A percentile compares a stretch with the other conserved stretches of the same genome.
phyloP scores from a whole-genome alignment of 92 coral and sea anemone genomes.

The Ricordea florida region DNA sequence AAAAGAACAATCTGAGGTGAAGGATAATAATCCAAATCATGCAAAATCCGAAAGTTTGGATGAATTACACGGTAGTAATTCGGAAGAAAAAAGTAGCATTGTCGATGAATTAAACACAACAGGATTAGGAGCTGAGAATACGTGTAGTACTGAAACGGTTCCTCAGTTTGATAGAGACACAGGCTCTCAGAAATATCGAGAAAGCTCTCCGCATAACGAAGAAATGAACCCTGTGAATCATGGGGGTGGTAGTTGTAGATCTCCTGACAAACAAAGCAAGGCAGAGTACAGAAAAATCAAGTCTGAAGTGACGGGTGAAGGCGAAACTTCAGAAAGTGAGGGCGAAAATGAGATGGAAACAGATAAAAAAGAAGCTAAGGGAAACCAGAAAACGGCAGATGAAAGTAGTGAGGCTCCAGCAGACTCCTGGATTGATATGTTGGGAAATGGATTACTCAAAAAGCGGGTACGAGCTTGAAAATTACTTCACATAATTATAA shows the following conservation, averaged over 20 bases:
- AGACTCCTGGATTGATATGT: slow-evolving; percentile 78
- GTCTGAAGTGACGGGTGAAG: slow-evolving; percentile 79
- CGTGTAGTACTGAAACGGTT: no score
- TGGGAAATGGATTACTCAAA: slow-evolving; percentile 93
- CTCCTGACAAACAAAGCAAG: slow-evolving; percentile 76
- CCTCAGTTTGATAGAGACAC: background rate
- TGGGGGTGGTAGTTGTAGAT: slow-evolving; percentile 72
- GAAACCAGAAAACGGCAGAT: background rate
- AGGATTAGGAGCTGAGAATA: no score
- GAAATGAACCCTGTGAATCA: background rate
- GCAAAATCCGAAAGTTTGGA: no score
- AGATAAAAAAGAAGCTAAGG: background rate
- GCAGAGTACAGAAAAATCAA: slow-evolving; percentile 79
- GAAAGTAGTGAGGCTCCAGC: background rate
- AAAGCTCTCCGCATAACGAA: no score
- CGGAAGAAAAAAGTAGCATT: no score
- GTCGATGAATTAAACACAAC: no score
- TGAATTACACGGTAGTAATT: no score
- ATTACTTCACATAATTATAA: no score
- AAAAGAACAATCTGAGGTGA: no score
- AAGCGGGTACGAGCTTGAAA: slow-evolving; percentile 87
- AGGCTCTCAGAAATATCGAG: background rate
- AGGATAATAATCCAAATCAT: no score
- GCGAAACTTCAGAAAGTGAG: slow-evolving; percentile 78
- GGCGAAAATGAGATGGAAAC: slow-evolving; percentile 32